Conservation (phyloP, 1,140 invertebrate genomes). For the Ruditapes philippinarum region DNA sequence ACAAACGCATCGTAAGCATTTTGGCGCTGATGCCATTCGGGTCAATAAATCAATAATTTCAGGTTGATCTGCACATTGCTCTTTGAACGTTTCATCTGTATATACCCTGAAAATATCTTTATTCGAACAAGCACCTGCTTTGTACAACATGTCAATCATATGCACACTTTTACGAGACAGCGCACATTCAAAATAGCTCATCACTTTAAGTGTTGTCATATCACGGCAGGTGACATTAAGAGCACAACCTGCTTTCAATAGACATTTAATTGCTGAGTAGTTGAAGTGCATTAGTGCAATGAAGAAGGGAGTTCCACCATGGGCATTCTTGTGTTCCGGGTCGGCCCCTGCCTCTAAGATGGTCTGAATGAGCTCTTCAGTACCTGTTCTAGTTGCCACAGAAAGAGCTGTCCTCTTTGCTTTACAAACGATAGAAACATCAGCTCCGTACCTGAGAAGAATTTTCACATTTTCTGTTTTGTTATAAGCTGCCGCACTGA, state of each 20-base stretch:
- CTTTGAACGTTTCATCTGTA: slow-evolving; percentile 36
- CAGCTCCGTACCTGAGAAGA: slow-evolving; percentile 51
- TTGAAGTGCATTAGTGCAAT: slow-evolving; percentile 44
- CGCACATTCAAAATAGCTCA: slow-evolving; percentile 38
- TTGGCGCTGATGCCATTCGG: background rate
- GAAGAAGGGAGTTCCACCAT: slow-evolving; percentile 35
- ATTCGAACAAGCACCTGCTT: slow-evolving; percentile 47
- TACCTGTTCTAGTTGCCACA: slow-evolving; percentile 37
- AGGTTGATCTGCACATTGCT: slow-evolving; percentile 46
- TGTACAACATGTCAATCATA: slow-evolving; percentile 42
- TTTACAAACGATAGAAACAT: slow-evolving; percentile 44
- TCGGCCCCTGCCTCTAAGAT: slow-evolving; percentile 49
- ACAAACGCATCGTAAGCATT: slow-evolving; percentile 29
- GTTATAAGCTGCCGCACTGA: slow-evolving; percentile 70
- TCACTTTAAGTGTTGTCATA: slow-evolving; percentile 33
- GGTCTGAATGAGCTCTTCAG: slow-evolving; percentile 41
- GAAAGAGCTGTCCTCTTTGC: slow-evolving; percentile 57
- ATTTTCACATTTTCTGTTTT: slow-evolving; percentile 31
- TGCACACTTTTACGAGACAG: slow-evolving; percentile 38
- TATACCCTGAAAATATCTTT: slow-evolving; percentile 1
- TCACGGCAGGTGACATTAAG: slow-evolving; percentile 31
- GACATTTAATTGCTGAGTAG: slow-evolving; percentile 48
- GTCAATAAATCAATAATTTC: slow-evolving; percentile 35
- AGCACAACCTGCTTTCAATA: slow-evolving; percentile 50
- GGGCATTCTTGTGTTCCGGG: slow-evolving; percentile 42